A percentile compares a stretch with the other conserved stretches of the same genome.
phyloP scores from a whole-genome alignment of 2,797 vertebrate genomes.

The Rhynchonycteris naso region DNA sequence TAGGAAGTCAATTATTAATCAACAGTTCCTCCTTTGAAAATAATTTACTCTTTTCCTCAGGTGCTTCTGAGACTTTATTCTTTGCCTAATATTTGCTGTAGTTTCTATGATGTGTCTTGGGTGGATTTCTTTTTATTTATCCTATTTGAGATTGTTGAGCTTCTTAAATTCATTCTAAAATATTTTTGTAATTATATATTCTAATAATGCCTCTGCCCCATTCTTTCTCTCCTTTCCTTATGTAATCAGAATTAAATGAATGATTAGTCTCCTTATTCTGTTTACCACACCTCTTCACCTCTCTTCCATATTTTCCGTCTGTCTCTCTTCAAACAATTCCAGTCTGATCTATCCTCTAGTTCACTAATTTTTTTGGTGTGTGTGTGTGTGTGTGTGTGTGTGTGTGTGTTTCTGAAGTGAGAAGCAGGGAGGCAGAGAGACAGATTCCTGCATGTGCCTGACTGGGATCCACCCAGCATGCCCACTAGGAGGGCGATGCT shows the following conservation, averaged over 20 bases:
- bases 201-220: not conserved
- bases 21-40: not conserved
- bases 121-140: slow-evolving; percentile 19
- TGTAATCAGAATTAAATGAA: not conserved
- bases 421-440: too few relatives aligned
- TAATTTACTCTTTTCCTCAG: not conserved
- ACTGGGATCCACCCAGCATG: too few relatives aligned
- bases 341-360: not conserved
- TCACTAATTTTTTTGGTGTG: too few relatives aligned
- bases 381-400: too few relatives aligned
- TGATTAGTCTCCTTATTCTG: not conserved
- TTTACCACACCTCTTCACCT: not conserved
- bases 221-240: not conserved
- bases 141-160: not conserved
- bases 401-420: too few relatives aligned
- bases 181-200: not conserved
- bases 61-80: not conserved
- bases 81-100: not conserved
- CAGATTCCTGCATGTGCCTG: too few relatives aligned
- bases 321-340: slow-evolving; percentile 9
- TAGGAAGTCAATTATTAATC: not conserved
- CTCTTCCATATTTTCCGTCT: not conserved
- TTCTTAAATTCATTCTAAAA: slow-evolving; percentile 36
- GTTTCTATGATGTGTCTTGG: not conserved
- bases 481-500: too few relatives aligned